Evolutionary conservation across 2,888 invertebrate genomes (phyloP).

Genomic region (Antheraea yamamai): DNA sequence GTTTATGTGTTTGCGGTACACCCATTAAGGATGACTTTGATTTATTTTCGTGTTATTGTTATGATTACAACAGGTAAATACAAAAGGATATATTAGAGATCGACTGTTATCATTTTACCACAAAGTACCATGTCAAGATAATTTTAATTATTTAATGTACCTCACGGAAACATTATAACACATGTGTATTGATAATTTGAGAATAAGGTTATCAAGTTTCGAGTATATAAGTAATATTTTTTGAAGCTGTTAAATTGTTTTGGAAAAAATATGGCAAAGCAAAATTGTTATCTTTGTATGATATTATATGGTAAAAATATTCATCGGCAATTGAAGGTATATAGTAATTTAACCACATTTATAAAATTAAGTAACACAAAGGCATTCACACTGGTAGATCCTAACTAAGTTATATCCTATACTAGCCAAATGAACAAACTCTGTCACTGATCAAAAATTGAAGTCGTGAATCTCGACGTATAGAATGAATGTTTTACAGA

Average conservation of each 20-base stretch:
- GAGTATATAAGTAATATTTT: background rate
- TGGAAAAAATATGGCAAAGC: background rate
- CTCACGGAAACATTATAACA: background rate
- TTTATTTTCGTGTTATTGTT: background rate
- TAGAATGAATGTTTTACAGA: background rate
- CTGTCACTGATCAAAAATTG: background rate
- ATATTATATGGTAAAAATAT: background rate
- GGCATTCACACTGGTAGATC: background rate
- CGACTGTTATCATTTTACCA: background rate
- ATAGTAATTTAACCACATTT: background rate
- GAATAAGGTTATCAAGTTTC: background rate
- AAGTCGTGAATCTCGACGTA: background rate
- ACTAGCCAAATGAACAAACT: background rate
- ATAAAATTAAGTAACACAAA: background rate
- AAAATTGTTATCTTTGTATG: background rate
- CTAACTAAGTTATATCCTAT: background rate
- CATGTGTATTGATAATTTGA: background rate
- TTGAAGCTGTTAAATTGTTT: background rate
- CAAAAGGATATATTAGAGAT: background rate
- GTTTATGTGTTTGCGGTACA: background rate
- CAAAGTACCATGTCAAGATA: background rate
- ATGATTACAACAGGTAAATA: conserved; percentile 1
- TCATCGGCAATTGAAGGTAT: background rate
- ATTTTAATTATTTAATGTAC: background rate
- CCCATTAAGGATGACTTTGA: background rate